Evolutionary conservation across 2,113 vertebrate species (phyloP), one percentile per base, ranked within the genome.

Genomic region (Pyxicephalus adspersus): DNA sequence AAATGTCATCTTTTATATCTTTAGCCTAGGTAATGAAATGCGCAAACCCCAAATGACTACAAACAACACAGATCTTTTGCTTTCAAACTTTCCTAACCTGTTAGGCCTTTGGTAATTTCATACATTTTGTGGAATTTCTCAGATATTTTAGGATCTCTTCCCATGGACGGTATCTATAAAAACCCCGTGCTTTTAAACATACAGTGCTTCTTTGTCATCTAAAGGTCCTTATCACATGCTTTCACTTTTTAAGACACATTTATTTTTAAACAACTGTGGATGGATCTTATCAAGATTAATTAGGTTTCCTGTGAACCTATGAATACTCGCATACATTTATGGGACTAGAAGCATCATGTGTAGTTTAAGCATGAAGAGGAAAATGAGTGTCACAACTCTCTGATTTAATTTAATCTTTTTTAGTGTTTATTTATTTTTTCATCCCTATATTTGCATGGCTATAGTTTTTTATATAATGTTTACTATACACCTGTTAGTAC

Each of bases 211-310:
- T 54, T 80, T 81, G 58, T 71, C 58, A 72, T 64, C 23, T 26
- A 8, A 3, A 50, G 17, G n/a, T 65, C 78, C n/a, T 17, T 17
- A 64, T 72, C 79, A 72, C 79, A 81, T 81, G 79, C 60, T 81
- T 81, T 50, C 70, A 81, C 70, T 28, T 45, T 84, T 74, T 64
- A 57, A 70, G 80, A 87, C 85, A 88, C 72, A 84, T 84, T 83
- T 84, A 13, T 64, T 77, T 85, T 90, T 81, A 84, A 87, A 87
- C 79, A 84, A 79, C 90, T 68, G 76, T 18, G 76, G 90, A 89
- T 90, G 88, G 88, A 86, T 91, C 84, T 88, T 84, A 90, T 94
- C 88, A 91, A 89, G 88, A 88, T 90, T 92, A 87, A 86, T 93
- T 91, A 92, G 87, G 89, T 89, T 91, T 89, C 86, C 78, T 66